Percentiles rank a stretch among this genome's conserved stretches.
phyloP scores from a whole-genome alignment of 2,113 vertebrate species.

The Pterophyllum scalare region DNA sequence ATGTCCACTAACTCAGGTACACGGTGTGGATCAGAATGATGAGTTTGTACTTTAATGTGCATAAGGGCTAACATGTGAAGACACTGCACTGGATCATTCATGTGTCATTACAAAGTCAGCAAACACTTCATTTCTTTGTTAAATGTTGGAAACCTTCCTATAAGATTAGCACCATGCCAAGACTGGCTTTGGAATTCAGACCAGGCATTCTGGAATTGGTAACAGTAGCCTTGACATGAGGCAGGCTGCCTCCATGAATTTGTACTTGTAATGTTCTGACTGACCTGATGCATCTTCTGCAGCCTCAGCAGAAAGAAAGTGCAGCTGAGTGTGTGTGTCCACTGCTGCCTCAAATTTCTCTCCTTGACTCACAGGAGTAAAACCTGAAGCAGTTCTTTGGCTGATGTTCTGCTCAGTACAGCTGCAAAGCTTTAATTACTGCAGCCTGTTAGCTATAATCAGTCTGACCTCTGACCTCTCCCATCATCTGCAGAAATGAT shows the following conservation, averaged over 20 bases:
- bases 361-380: not conserved
- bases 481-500: not conserved
- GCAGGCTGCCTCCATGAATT: no score
- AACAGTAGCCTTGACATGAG: no score
- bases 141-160: not conserved
- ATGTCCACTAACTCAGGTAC: not conserved
- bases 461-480: not conserved
- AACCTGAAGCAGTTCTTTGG: not conserved
- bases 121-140: not conserved
- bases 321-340: accelerated
- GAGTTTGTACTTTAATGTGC: no score
- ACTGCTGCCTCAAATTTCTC: not conserved
- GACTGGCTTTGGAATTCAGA: no score
- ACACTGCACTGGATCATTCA: no score
- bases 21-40: no score
- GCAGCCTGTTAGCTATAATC: not conserved
- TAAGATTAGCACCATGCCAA: not conserved
- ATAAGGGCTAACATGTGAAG: not conserved
- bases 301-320: not conserved
- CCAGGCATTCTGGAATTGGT: no score
- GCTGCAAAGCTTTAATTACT: not conserved
- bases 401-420: not conserved
- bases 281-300: not conserved
- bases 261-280: not conserved
- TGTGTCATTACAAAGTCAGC: not conserved